Base-by-base conservation (phyloP, 2,888 invertebrate genomes). In the Frankliniella fusca region DNA sequence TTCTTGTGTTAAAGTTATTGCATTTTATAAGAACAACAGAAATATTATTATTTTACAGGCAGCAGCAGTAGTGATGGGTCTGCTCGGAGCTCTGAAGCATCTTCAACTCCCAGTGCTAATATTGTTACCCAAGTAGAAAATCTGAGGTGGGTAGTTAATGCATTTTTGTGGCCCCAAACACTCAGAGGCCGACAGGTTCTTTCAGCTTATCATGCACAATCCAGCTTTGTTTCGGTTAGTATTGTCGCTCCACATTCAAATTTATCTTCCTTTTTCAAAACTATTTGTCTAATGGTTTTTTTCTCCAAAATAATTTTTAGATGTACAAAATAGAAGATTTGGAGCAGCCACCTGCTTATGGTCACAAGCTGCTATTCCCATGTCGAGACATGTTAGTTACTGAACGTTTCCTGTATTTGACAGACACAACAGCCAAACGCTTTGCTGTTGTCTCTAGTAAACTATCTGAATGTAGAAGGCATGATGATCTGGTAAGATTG, bases 341-440 rank as follows among this genome's bases (percentile, higher is more conserved):
- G 12, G 70, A 76, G 28, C 50, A 81, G 28, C 79, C 50, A 27
- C 93, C 94, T 18, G 87, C 93, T 83, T 93, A 92, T 87, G 90
- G 93, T 81, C 93, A 94, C 87, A 93, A 93, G 88, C 89, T 94
- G 85, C 92, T 93, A 79, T 89, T 90, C 70, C 90, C 91, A 82
- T 91, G 92, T 85, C 89, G 90, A 85, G 90, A 91, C 84, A 89
- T 93, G 85, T 87, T 94, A 83, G 89, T 94, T 81, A 92, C 93
- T 49, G 93, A 93, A 86, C 91, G 91, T 85, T 89, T 94, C 84
- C 91, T 94, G 85, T 94, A 92, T 86, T 89, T 91, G 80, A 89
- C 91, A 80, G 90, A 91, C 86, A 86, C 87, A 61, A 89, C 89
- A 82, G 87, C 88, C 81, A 88, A 89, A 85, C 87, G 88, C 23